phyloP scores from a whole-genome alignment of 1,140 invertebrate genomes.

The Drosophila virilis region DNA sequence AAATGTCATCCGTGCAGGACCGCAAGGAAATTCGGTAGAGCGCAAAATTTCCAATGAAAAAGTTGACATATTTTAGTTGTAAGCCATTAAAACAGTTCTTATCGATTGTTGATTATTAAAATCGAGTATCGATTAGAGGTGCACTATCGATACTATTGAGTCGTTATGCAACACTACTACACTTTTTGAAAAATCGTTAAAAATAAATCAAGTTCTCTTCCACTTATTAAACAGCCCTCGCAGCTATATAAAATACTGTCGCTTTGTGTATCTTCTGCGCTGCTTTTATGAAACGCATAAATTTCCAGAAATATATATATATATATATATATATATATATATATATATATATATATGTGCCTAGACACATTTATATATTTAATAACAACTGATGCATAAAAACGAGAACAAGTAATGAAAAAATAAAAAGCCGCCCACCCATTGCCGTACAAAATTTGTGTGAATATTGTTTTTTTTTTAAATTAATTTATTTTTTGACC shows the following conservation, averaged over 20 bases:
- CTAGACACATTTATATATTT: constrained; percentile 7
- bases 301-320: constrained; percentile 24
- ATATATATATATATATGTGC: constrained; percentile 10
- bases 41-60: too few species aligned
- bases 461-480: not conserved
- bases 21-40: too few species aligned
- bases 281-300: constrained; percentile 37
- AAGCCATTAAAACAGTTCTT: too few species aligned
- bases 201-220: too few species aligned
- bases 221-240: not conserved
- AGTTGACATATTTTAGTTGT: too few species aligned
- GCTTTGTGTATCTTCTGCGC: constrained; percentile 17
- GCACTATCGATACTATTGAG: too few species aligned
- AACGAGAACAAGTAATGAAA: constrained; percentile 29
- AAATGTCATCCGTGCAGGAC: too few species aligned
- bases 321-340: constrained; percentile 17
- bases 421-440: constrained; percentile 15
- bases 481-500: not conserved
- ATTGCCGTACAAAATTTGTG: constrained; percentile 7
- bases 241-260: constrained; percentile 7
- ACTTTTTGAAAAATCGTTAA: too few species aligned
- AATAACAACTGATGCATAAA: constrained; percentile 24
- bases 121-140: too few species aligned
- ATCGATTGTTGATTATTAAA: too few species aligned
- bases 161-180: too few species aligned